Conservation (phyloP, 2,797 vertebrate species). For the Chelon labrosus region DNA sequence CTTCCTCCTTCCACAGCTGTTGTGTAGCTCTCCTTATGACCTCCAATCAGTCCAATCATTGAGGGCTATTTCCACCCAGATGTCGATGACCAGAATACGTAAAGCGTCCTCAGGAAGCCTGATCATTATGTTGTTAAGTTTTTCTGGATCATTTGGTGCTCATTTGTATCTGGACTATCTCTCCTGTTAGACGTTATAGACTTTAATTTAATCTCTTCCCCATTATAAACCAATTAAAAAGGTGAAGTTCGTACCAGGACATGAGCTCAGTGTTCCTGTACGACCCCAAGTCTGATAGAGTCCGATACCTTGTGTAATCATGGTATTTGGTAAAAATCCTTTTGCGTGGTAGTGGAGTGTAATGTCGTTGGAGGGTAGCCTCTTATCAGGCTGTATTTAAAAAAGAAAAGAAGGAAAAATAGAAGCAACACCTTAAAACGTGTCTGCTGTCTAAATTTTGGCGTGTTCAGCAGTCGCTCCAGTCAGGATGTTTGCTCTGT, state of each 20-base stretch:
- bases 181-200: constrained; percentile 46
- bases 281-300: neutral
- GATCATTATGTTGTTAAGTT: constrained; percentile 51
- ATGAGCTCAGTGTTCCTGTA: constrained; percentile 3
- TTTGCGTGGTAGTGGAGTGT: neutral
- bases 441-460: neutral
- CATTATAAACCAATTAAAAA: constrained; percentile 43
- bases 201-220: constrained; percentile 46
- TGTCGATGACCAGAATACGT: constrained; percentile 31
- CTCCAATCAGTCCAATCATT: constrained; percentile 1
- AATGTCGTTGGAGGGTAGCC: rapidly evolving
- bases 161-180: constrained; percentile 13
- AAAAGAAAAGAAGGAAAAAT: neutral
- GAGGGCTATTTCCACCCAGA: constrained; percentile 2
- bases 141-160: constrained; percentile 44
- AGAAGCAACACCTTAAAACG: neutral
- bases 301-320: neutral
- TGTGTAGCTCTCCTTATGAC: constrained; percentile 15
- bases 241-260: constrained; percentile 19
- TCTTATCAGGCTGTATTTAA: too few species aligned
- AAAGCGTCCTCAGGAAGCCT: constrained; percentile 34
- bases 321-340: too few species aligned
- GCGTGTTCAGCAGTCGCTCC: neutral
- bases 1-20: neutral
- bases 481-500: neutral